Evolutionary conservation across 2,797 vertebrate genomes (phyloP).

Genomic region (Dendrocincla tyrannina): DNA sequence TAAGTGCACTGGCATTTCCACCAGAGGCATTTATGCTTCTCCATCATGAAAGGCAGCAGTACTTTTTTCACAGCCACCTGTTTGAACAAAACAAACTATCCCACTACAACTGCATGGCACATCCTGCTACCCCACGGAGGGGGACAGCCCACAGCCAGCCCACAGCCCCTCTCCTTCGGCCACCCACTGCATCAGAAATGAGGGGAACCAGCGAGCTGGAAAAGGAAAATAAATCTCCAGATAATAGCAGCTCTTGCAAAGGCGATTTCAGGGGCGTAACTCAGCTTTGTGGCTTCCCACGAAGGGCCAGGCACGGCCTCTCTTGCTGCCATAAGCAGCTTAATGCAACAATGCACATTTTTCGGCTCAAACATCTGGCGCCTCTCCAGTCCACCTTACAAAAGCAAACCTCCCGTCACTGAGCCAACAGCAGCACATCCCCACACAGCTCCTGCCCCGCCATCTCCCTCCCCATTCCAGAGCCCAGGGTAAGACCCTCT

Average conservation of each 20-base stretch:
- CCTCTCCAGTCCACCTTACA: neutral
- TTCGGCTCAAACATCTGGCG: neutral
- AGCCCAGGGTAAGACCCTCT: rapidly evolving
- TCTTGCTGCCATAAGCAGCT: neutral
- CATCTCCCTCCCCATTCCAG: rapidly evolving
- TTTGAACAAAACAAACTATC: neutral
- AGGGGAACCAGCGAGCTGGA: neutral
- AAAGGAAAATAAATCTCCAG: constrained; percentile 32
- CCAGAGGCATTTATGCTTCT: neutral
- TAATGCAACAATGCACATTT: neutral
- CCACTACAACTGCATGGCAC: rapidly evolving
- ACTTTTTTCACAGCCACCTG: neutral
- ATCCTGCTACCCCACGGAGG: rapidly evolving
- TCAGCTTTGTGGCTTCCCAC: neutral
- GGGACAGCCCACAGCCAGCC: rapidly evolving
- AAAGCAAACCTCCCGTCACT: rapidly evolving
- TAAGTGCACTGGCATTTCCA: rapidly evolving
- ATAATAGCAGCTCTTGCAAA: constrained; percentile 15
- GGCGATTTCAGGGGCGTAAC: neutral
- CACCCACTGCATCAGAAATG: rapidly evolving
- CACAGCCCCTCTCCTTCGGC: neutral
- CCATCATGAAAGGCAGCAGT: rapidly evolving
- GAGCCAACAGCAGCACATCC: rapidly evolving
- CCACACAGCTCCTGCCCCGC: neutral
- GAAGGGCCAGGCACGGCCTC: neutral